Evolutionary conservation across 2,888 invertebrate genomes (phyloP), one percentile per base, ranked within the genome.

Genomic region (Orthonevra nobilis): DNA sequence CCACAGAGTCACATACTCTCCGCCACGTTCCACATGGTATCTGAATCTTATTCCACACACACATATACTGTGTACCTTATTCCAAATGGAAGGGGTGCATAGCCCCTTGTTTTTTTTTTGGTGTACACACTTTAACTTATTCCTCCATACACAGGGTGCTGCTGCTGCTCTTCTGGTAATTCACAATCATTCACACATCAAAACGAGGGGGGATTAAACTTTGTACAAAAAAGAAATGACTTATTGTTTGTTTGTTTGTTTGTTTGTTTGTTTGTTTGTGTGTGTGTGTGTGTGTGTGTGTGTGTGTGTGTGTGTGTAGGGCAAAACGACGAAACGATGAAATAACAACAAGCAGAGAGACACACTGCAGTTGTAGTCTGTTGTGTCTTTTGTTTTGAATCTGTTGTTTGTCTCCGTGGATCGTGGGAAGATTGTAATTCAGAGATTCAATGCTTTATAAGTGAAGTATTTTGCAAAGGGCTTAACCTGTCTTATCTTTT

Each of bases 381-480:
- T 20, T 48, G 58, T 66, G 40, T 50, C 63, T 70, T 77, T 77
- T 64, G 64, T 64, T 77, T 77, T 52, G 77, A 52, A 30, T 66
- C 48, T 38, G n/a, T n/a, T n/a, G n/a, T n/a, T n/a, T n/a, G n/a
- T n/a, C n/a, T n/a, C n/a, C 58, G 60, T 44, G 63, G 64, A 72
- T 77, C 77, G 77, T 77, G 77, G 77, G 77, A 72, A 77, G 72
- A 77, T 72, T 77, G 77, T 72, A 77, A 60, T 52, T 70, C 70
- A 61, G 69, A 56, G 74, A 69, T 75, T 68, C 70, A 70, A 50
- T 52, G 52, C 32, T 34, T 26, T 36, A n/a, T 20, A 20, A 20
- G n/a, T 32, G 48, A 36, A 28, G 14, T 17, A 60, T 56, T 17
- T 32, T 58, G 50, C 44, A 28, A 26, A 28, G 64, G 60, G 58